A percentile compares a stretch with the other conserved stretches of the same genome.
These are phyloP conservation scores for Euspilapteryx auroguttella DNA, from an alignment of 2,888 invertebrate species.

Conservation along the genomic window DNA sequence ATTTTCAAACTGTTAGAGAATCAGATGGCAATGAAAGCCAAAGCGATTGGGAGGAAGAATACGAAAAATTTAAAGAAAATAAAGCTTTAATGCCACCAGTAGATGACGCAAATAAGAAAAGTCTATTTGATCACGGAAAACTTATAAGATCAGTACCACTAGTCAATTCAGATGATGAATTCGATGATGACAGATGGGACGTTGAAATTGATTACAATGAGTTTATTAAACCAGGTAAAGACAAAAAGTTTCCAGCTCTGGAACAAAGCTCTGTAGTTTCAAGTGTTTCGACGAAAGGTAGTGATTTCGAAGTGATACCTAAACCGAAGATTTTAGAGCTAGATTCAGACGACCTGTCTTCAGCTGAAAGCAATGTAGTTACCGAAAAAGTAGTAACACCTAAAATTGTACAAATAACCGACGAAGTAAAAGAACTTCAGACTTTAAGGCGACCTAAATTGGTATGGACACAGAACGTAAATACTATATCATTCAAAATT, in stretches of 20 bases:
- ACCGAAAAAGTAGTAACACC: slow-evolving; percentile 3
- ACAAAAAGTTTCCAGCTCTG: slow-evolving; percentile 2
- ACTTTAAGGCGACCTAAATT: slow-evolving; percentile 22
- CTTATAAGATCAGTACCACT: slow-evolving; percentile 2
- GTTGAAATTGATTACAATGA: too few relatives aligned
- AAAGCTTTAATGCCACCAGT: too few relatives aligned
- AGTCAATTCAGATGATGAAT: slow-evolving; percentile 1
- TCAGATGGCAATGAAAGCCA: slow-evolving; percentile 12
- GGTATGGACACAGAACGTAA: slow-evolving; percentile 34
- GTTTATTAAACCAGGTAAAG: not conserved
- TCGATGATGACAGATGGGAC: slow-evolving; percentile 3
- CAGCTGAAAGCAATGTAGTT: slow-evolving; percentile 9
- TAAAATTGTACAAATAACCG: slow-evolving; percentile 7
- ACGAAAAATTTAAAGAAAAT: slow-evolving; percentile 1
- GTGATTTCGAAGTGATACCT: slow-evolving; percentile 6
- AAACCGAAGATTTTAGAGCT: slow-evolving; percentile 10
- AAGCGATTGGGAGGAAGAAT: slow-evolving; percentile 8
- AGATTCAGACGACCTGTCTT: slow-evolving; percentile 20
- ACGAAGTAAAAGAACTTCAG: not conserved
- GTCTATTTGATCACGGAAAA: too few relatives aligned
- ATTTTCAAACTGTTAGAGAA: slow-evolving; percentile 8
- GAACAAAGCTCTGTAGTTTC: slow-evolving; percentile 1
- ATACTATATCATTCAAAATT: slow-evolving; percentile 25
- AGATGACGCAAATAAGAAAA: too few relatives aligned
- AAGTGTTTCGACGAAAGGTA: slow-evolving; percentile 3